Conservation (phyloP, 2,888 invertebrate species). For the Aelia acuminata region DNA sequence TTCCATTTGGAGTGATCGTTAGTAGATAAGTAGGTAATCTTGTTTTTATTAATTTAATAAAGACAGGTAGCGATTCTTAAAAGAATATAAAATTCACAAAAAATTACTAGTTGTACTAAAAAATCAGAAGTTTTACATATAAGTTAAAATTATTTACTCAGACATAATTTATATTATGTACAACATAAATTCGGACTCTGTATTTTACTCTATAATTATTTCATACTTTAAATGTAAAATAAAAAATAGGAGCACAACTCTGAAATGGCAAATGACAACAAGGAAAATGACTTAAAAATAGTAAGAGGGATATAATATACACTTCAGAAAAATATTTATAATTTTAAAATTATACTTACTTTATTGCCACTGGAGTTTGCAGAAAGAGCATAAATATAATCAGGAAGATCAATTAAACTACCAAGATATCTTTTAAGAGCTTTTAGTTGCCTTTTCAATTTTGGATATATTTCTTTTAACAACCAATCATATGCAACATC, state of each 20-base stretch:
- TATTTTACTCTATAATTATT: too few species aligned
- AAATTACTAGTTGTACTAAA: too few species aligned
- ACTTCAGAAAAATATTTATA: not conserved
- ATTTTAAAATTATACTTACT: slow-evolving; percentile 67
- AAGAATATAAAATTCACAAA: too few species aligned
- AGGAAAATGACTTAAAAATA: not conserved
- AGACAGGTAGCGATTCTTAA: too few species aligned
- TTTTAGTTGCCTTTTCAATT: slow-evolving; percentile 61
- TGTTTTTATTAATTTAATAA: too few species aligned
- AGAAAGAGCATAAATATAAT: slow-evolving; percentile 69
- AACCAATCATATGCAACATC: slow-evolving; percentile 63
- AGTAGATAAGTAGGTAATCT: too few species aligned
- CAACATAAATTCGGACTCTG: too few species aligned
- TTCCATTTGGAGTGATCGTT: too few species aligned
- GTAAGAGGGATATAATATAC: not conserved
- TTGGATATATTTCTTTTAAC: slow-evolving; percentile 60
- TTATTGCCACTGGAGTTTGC: slow-evolving; percentile 70
- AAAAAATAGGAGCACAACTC: not conserved
- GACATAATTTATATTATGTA: too few species aligned
- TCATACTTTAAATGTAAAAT: not conserved
- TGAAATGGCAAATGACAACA: not conserved
- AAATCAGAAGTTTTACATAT: too few species aligned
- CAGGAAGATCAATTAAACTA: slow-evolving; percentile 68
- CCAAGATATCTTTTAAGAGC: slow-evolving; percentile 66
- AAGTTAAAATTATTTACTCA: too few species aligned